Conservation (phyloP, 2,113 vertebrate genomes). For the Scortum barcoo region DNA sequence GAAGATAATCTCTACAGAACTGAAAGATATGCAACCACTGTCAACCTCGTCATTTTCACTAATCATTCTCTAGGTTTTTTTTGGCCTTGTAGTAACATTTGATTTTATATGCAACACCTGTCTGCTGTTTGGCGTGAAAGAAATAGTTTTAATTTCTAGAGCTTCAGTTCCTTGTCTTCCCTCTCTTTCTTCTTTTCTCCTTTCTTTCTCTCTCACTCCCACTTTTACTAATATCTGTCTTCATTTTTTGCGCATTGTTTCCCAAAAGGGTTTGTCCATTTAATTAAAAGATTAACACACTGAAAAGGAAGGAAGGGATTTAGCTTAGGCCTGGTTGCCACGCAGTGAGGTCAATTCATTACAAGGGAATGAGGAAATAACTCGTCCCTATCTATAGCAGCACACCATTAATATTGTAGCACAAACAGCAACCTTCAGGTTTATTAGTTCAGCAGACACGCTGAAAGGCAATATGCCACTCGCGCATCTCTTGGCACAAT, state of each 20-base stretch:
- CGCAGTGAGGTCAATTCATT: conserved; percentile 68
- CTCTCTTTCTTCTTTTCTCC: background rate
- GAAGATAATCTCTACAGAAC: conserved; percentile 35
- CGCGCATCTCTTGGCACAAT: background rate
- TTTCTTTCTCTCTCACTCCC: background rate
- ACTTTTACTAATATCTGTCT: conserved; percentile 47
- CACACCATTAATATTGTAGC: conserved; percentile 51
- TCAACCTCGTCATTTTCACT: conserved; percentile 4
- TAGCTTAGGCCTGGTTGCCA: conserved; percentile 63
- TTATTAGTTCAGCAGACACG: conserved; percentile 16
- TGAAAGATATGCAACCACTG: conserved; percentile 18
- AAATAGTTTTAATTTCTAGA: conserved; percentile 21
- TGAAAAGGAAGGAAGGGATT: conserved; percentile 73
- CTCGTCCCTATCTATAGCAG: conserved; percentile 50
- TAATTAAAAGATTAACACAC: conserved; percentile 80
- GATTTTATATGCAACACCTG: conserved; percentile 33
- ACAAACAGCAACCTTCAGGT: conserved; percentile 42
- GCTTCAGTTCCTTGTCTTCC: conserved; percentile 18
- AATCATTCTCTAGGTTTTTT: conserved; percentile 23
- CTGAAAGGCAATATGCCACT: background rate
- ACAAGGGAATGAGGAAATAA: conserved; percentile 74
- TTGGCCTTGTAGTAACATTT: background rate
- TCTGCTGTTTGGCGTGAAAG: conserved; percentile 16
- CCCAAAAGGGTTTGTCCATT: conserved; percentile 57
- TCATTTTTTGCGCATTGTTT: conserved; percentile 58